Percentiles rank a stretch among this genome's conserved stretches.
Conservation (phyloP, 2,797 vertebrate species). For the Cyprinodon diabolis region DNA sequence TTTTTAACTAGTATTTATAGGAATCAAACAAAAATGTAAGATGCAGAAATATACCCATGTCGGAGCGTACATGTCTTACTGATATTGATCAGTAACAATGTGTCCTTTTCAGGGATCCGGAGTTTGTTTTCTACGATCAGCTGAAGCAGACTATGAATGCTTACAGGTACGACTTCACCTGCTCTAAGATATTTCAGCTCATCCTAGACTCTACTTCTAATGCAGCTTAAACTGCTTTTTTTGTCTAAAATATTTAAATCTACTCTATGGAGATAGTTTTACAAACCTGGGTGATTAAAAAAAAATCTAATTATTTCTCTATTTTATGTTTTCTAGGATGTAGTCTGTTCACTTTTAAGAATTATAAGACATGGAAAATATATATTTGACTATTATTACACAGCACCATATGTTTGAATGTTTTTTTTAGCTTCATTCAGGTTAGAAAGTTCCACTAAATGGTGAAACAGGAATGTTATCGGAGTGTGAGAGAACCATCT, state of each 20-base stretch:
- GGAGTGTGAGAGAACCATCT: too few species aligned
- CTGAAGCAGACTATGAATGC: slow-evolving; percentile 99
- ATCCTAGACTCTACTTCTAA: too few species aligned
- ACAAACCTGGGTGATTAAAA: not conserved
- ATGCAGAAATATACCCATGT: not conserved
- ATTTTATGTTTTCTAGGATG: not conserved
- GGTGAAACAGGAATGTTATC: too few species aligned
- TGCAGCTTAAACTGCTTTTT: rapidly evolving
- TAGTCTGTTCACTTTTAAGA: not conserved
- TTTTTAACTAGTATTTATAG: not conserved
- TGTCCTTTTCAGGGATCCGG: slow-evolving; percentile 87
- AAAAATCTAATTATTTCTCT: not conserved
- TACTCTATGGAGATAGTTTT: too few species aligned
- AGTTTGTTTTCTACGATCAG: slow-evolving; percentile 99
- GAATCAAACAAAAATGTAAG: not conserved
- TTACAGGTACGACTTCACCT: slow-evolving; percentile 85
- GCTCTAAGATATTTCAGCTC: not conserved
- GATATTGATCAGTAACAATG: not conserved
- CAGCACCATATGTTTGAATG: not conserved
- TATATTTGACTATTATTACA: too few species aligned
- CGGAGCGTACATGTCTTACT: not conserved
- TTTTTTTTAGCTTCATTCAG: not conserved
- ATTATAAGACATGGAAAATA: too few species aligned
- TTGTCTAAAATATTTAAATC: too few species aligned
- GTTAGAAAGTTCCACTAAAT: too few species aligned